These are phyloP conservation scores for Trichogramma evanescens DNA, from an alignment of 2,888 invertebrate genomes.

Conservation along the genomic window DNA sequence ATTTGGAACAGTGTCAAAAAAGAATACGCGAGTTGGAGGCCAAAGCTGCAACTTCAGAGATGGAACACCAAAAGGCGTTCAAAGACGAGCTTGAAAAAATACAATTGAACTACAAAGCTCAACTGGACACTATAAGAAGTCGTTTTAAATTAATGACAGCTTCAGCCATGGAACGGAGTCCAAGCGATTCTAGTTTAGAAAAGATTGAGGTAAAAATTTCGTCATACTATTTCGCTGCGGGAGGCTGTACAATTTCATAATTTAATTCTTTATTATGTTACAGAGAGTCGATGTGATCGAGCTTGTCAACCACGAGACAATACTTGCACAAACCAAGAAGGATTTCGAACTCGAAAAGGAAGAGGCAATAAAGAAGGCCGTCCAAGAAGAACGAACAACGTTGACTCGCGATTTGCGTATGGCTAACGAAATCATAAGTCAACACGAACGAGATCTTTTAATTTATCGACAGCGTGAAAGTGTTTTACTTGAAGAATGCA, in stretches of 20 bases:
- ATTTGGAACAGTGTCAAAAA: conserved; percentile 32
- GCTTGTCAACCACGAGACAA: conserved; percentile 59
- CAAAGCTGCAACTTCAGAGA: conserved; percentile 39
- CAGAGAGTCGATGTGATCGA: conserved; percentile 58
- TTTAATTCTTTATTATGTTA: conserved; percentile 5
- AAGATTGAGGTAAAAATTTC: conserved; percentile 55
- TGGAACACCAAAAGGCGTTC: conserved; percentile 53
- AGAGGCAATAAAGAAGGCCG: conserved; percentile 48
- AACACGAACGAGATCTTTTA: conserved; percentile 48
- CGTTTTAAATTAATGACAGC: conserved; percentile 60
- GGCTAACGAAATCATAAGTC: conserved; percentile 46
- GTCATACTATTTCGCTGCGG: not conserved
- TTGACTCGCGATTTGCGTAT: conserved; percentile 48
- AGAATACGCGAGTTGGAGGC: conserved; percentile 34
- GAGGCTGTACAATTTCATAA: not conserved
- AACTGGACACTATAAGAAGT: conserved; percentile 62
- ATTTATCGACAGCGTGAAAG: conserved; percentile 49
- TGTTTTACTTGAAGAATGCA: conserved; percentile 57
- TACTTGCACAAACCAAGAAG: conserved; percentile 62
- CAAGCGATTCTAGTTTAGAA: conserved; percentile 71
- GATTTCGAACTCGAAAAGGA: conserved; percentile 59
- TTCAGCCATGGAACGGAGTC: conserved; percentile 67
- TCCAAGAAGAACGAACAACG: conserved; percentile 54
- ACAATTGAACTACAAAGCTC: conserved; percentile 66
- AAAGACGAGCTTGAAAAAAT: conserved; percentile 65